Percentiles rank a stretch among this genome's conserved stretches.
These are phyloP conservation scores for Pseudochirops corinnae DNA, from an alignment of 2,797 vertebrate genomes.

Conservation along the genomic window DNA sequence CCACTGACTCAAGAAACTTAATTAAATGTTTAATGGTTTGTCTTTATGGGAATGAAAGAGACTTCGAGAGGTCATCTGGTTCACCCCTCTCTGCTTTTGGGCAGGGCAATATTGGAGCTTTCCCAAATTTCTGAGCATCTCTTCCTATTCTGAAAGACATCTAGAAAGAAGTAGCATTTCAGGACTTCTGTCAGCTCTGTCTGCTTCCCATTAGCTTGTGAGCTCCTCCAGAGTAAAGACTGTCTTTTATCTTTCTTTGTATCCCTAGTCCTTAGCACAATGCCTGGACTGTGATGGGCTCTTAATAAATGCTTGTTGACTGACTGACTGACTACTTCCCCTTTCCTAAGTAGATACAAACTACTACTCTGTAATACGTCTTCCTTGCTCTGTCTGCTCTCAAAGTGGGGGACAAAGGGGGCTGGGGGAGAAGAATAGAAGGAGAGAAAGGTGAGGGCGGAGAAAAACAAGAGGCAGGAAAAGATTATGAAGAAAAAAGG, in stretches of 20 bases:
- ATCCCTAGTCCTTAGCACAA: no score
- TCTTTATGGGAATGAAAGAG: background rate
- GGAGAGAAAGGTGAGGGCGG: background rate
- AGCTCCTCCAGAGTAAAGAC: no score
- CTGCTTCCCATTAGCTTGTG: no score
- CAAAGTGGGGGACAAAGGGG: background rate
- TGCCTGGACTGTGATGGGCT: no score
- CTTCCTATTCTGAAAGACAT: conserved; percentile 19
- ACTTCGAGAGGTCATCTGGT: background rate
- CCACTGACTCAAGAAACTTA: no score
- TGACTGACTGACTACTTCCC: background rate
- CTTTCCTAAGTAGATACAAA: background rate
- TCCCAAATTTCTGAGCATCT: background rate
- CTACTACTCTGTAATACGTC: background rate
- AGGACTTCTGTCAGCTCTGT: conserved; percentile 9
- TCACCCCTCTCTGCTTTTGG: background rate
- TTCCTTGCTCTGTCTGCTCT: background rate
- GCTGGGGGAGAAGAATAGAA: background rate
- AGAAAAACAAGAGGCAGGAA: background rate
- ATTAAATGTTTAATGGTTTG: no score
- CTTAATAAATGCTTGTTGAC: background rate
- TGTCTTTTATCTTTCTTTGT: no score
- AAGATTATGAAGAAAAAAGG: background rate
- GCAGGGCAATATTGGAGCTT: background rate
- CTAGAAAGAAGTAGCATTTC: conserved; percentile 61